phyloP scores from a whole-genome alignment of 2,113 vertebrate genomes.

The Chloropsis hardwickii region DNA sequence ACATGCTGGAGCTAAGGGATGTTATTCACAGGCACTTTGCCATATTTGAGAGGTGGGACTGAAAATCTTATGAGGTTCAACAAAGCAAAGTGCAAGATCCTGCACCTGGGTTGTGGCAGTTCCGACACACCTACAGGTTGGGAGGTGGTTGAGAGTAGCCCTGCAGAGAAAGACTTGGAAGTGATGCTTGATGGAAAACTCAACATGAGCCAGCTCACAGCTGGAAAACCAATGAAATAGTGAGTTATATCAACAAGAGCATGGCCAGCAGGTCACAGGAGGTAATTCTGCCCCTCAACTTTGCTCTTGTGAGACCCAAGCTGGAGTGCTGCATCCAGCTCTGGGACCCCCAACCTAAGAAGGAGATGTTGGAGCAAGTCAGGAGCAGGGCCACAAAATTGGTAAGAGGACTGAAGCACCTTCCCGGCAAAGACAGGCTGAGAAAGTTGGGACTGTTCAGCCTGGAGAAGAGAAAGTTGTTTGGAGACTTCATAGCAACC shows the following conservation, averaged over 20 bases:
- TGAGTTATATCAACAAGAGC: neutral
- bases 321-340: neutral
- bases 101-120: rapidly evolving
- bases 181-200: neutral
- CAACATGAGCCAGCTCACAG: neutral
- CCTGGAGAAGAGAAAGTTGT: neutral
- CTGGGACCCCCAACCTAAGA: neutral
- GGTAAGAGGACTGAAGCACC: neutral
- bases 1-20: neutral
- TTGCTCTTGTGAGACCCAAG: neutral
- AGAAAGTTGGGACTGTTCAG: neutral
- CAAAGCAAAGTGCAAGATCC: neutral
- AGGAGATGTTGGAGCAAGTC: neutral
- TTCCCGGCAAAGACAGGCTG: too few species aligned
- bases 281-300: neutral
- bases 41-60: neutral
- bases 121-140: rapidly evolving
- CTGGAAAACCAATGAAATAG: neutral
- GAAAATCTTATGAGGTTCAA: neutral
- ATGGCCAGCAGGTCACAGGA: neutral
- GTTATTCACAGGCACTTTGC: neutral
- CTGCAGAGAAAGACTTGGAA: neutral
- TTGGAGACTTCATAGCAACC: neutral
- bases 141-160: neutral
- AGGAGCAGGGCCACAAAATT: neutral